Percentiles rank a stretch among this genome's conserved stretches.
Evolutionary conservation across 1,140 invertebrate genomes (phyloP).

Genomic region (Protaetia brevitarsis): DNA sequence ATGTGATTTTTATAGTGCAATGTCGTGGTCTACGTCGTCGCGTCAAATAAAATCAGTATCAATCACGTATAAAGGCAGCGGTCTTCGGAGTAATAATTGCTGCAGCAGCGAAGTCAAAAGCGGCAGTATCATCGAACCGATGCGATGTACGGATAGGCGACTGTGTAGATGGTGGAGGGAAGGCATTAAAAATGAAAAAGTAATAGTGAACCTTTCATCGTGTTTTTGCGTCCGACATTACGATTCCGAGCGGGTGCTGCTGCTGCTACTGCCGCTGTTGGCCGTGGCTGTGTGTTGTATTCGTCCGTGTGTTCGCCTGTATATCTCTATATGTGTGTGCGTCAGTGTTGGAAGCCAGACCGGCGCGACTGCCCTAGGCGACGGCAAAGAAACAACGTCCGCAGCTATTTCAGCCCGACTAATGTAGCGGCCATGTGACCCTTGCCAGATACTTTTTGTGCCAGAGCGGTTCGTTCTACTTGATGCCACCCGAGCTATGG

Average conservation of each 20-base stretch:
- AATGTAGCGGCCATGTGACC: conserved; percentile 35
- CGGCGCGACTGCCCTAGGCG: conserved; percentile 36
- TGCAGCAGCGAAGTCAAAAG: not conserved
- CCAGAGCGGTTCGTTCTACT: conserved; percentile 25
- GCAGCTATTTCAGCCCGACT: conserved; percentile 36
- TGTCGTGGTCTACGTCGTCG: not conserved
- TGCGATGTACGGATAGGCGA: conserved; percentile 4
- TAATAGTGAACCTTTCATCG: conserved; percentile 31
- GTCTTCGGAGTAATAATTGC: not conserved
- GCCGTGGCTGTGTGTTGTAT: conserved; percentile 8
- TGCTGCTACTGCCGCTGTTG: conserved; percentile 10
- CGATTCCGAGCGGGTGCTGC: conserved; percentile 33
- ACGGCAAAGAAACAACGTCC: conserved; percentile 38
- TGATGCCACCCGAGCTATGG: conserved; percentile 17
- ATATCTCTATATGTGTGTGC: conserved; percentile 5
- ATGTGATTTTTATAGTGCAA: not conserved
- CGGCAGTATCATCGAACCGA: conserved; percentile 24
- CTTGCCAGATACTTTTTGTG: conserved; percentile 37
- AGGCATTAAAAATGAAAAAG: conserved; percentile 32
- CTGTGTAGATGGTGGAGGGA: conserved; percentile 15
- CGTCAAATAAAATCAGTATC: conserved; percentile 18
- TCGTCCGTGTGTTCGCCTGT: not conserved
- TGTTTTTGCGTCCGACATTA: conserved; percentile 32
- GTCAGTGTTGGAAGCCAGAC: conserved; percentile 32
- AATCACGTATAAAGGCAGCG: conserved; percentile 13